Evolutionary conservation across 2,888 invertebrate genomes (phyloP).

Genomic region (Amiota mariae): DNA sequence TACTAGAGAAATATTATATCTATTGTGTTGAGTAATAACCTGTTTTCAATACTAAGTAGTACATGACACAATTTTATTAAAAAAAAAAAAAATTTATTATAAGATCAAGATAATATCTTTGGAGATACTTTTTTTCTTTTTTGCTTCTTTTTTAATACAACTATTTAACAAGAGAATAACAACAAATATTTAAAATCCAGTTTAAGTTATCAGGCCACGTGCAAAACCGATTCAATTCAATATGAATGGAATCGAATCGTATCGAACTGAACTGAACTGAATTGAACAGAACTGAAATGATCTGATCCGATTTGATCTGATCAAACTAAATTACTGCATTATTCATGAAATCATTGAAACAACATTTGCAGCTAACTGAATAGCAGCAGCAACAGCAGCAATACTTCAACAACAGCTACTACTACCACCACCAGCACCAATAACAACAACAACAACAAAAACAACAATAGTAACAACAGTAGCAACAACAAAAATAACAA

Average conservation of each 20-base stretch:
- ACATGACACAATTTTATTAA: too few species aligned
- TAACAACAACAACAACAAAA: constrained; percentile 34
- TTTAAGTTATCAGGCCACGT: constrained; percentile 41
- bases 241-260: background rate
- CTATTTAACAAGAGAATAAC: too few species aligned
- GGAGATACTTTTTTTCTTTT: too few species aligned
- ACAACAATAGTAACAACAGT: constrained; percentile 40
- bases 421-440: constrained; percentile 40
- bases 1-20: too few species aligned
- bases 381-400: constrained; percentile 42
- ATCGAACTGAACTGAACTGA: too few species aligned
- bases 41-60: too few species aligned
- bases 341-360: constrained; percentile 59
- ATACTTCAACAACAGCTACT: constrained; percentile 25
- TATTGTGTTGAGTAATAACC: too few species aligned
- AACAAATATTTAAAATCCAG: constrained; percentile 16
- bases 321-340: constrained; percentile 48
- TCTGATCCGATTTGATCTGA: constrained; percentile 10
- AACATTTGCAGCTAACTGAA: constrained; percentile 59
- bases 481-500: too few species aligned
- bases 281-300: background rate
- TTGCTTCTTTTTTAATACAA: too few species aligned
- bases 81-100: too few species aligned
- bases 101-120: too few species aligned
- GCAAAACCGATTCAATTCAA: constrained; percentile 38